These are phyloP conservation scores for Brachirus orientalis DNA, from an alignment of 2,113 vertebrate genomes.

Conservation along the genomic window DNA sequence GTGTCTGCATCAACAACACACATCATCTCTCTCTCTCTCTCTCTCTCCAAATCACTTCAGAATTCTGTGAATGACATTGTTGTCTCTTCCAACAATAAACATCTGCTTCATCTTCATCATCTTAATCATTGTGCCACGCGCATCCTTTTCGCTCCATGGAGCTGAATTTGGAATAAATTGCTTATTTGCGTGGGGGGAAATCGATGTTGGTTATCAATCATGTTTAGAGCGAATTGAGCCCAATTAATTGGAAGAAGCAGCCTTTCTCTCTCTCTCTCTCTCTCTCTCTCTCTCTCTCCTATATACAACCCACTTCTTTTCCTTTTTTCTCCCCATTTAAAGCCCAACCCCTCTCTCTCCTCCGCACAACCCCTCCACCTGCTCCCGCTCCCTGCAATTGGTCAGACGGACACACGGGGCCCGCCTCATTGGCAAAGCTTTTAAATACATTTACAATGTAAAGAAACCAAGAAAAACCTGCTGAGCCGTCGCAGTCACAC, in stretches of 20 bases:
- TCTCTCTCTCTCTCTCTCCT: slow-evolving; percentile 22
- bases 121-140: slow-evolving; percentile 29
- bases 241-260: slow-evolving; percentile 53
- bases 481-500: slow-evolving; percentile 31
- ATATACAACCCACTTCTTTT: neutral
- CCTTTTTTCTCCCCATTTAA: neutral
- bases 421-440: slow-evolving; percentile 52
- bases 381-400: slow-evolving; percentile 65
- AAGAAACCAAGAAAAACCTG: slow-evolving; percentile 74
- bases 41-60: neutral
- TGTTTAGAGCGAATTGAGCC: slow-evolving; percentile 58
- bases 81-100: slow-evolving; percentile 27
- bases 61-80: neutral
- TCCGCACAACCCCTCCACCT: slow-evolving; percentile 54
- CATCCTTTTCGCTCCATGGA: slow-evolving; percentile 2
- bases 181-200: slow-evolving; percentile 51
- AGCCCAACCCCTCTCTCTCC: slow-evolving; percentile 49
- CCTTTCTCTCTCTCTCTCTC: slow-evolving; percentile 1
- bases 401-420: slow-evolving; percentile 35
- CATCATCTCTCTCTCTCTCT: neutral
- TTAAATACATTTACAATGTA: slow-evolving; percentile 73
- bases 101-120: slow-evolving; percentile 34
- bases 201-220: slow-evolving; percentile 65
- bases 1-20: too few relatives aligned
- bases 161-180: slow-evolving; percentile 47